phyloP scores from a whole-genome alignment of 1,140 invertebrate genomes.

The Aphelenchoides avenae region DNA sequence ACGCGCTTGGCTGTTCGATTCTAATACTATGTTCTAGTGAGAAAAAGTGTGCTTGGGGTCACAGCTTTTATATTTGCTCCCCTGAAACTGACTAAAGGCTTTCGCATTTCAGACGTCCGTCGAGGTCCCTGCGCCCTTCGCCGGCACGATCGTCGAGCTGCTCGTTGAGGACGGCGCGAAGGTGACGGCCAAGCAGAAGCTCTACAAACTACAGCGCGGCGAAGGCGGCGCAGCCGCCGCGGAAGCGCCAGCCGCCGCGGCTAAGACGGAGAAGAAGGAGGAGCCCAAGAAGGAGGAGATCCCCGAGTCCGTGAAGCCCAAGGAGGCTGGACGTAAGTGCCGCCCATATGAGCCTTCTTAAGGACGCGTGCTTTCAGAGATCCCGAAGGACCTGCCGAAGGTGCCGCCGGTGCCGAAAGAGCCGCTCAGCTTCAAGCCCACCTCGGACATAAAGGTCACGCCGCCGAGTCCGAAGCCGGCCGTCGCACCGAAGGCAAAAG shows the following conservation, averaged over 20 bases:
- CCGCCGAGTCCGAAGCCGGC: constrained; percentile 14
- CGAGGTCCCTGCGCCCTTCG: constrained; percentile 56
- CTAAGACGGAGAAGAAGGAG: constrained; percentile 28
- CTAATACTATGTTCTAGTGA: too few species aligned
- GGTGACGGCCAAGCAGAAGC: constrained; percentile 56
- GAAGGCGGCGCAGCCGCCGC: constrained; percentile 34
- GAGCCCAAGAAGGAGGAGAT: constrained; percentile 13
- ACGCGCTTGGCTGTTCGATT: too few species aligned
- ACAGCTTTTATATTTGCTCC: too few species aligned
- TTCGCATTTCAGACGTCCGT: constrained; percentile 48
- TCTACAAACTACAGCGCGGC: constrained; percentile 59
- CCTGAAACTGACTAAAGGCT: constrained; percentile 6
- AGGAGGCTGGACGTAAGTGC: constrained; percentile 6
- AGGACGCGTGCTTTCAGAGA: constrained; percentile 29
- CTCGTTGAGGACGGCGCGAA: constrained; percentile 57
- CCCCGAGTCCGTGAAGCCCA: constrained; percentile 1
- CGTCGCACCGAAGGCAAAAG: too few species aligned
- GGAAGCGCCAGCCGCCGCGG: constrained; percentile 2
- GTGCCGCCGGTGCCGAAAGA: constrained; percentile 37
- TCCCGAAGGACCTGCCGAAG: constrained; percentile 35
- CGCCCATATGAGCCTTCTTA: constrained; percentile 10
- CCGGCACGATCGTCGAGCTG: constrained; percentile 56
- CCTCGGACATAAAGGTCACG: constrained; percentile 41
- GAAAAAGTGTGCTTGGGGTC: too few species aligned
- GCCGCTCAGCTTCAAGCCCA: constrained; percentile 49